Evolutionary conservation across 2,888 invertebrate species (phyloP).

Genomic region (Pantelozetes paolii): DNA sequence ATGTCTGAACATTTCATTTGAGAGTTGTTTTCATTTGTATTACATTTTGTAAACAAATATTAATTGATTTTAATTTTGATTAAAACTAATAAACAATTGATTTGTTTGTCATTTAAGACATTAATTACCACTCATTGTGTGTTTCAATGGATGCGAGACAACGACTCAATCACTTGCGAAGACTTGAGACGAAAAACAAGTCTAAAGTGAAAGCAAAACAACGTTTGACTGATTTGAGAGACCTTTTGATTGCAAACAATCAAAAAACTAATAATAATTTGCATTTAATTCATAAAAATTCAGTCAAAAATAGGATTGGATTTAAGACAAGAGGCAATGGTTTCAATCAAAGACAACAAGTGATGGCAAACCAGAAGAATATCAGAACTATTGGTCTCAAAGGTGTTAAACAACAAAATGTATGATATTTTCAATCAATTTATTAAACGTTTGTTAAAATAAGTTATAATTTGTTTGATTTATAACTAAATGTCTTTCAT

Average conservation of each 20-base stretch:
- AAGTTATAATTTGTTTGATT: background rate
- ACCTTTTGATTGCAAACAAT: constrained; percentile 18
- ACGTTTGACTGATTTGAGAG: constrained; percentile 33
- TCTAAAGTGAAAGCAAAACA: background rate
- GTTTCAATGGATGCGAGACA: constrained; percentile 23
- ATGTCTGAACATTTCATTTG: no score
- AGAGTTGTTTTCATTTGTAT: no score
- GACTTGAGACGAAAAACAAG: background rate
- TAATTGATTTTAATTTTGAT: no score
- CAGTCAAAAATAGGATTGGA: constrained; percentile 2
- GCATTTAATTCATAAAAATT: background rate
- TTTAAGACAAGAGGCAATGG: background rate
- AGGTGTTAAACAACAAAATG: no score
- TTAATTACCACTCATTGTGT: background rate
- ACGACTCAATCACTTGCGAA: constrained; percentile 14
- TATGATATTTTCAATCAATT: no score
- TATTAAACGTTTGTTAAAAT: no score
- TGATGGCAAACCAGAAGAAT: no score
- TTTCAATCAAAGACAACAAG: background rate
- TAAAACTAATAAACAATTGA: no score
- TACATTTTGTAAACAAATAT: no score
- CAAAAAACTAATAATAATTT: background rate
- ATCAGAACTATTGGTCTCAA: no score
- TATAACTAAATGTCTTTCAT: background rate
- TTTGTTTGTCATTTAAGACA: no score